phyloP scores from a whole-genome alignment of 2,888 invertebrate genomes.

The Syrphus vitripennis region DNA sequence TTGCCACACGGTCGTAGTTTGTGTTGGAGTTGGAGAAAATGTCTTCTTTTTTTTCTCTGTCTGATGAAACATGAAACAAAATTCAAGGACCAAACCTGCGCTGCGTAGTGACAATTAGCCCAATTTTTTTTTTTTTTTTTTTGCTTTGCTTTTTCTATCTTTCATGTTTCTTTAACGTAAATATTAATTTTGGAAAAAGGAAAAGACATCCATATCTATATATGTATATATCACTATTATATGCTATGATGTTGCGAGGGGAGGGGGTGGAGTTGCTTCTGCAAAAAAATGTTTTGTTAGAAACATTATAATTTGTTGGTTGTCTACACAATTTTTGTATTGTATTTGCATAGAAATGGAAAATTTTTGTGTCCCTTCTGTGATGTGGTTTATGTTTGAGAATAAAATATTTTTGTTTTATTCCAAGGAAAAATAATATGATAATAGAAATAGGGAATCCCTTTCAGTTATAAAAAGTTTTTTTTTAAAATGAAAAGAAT shows the following conservation, averaged over 20 bases:
- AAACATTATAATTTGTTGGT: slow-evolving; percentile 49
- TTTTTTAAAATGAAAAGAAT: neutral
- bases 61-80: slow-evolving; percentile 8
- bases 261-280: neutral
- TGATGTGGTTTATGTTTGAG: slow-evolving; percentile 25
- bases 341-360: slow-evolving; percentile 64
- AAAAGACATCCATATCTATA: slow-evolving; percentile 6
- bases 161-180: slow-evolving; percentile 63
- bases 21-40: neutral
- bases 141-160: neutral
- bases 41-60: neutral
- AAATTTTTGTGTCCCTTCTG: slow-evolving; percentile 60
- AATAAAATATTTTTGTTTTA: slow-evolving; percentile 25
- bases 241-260: neutral
- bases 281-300: slow-evolving; percentile 52
- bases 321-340: slow-evolving; percentile 39
- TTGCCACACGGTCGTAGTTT: neutral
- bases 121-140: slow-evolving; percentile 35
- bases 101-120: slow-evolving; percentile 67
- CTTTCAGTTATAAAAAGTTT: slow-evolving; percentile 36
- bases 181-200: slow-evolving; percentile 40
- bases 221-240: neutral
- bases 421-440: slow-evolving; percentile 4
- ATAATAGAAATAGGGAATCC: slow-evolving; percentile 37
- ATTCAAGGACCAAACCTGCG: slow-evolving; percentile 31